phyloP scores from a whole-genome alignment of 2,797 vertebrate genomes.

The Centropyge bicolor region DNA sequence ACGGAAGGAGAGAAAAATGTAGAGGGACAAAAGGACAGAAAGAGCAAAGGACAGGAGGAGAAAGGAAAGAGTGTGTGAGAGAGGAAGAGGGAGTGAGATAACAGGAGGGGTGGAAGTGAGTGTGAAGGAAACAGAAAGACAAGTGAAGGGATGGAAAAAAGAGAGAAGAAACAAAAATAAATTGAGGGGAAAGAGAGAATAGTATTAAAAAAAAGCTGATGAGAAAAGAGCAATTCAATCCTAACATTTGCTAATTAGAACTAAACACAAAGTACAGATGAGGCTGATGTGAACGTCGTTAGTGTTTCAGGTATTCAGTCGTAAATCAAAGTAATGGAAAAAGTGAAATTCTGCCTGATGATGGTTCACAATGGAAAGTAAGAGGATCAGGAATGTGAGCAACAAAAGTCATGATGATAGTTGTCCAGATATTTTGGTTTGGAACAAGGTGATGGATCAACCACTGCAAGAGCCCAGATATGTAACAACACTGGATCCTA shows the following conservation, averaged over 20 bases:
- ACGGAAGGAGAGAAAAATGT: neutral
- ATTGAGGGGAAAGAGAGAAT: too few species aligned
- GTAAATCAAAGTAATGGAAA: too few species aligned
- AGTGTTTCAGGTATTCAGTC: too few species aligned
- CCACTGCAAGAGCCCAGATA: neutral
- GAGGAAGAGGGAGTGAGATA: neutral
- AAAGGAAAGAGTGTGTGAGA: neutral
- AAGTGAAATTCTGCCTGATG: too few species aligned
- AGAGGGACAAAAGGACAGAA: too few species aligned
- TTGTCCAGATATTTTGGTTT: neutral
- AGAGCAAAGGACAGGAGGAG: neutral
- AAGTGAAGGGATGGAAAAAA: neutral
- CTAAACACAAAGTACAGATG: neutral
- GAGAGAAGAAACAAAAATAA: neutral
- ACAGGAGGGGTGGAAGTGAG: neutral
- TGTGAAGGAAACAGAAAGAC: neutral
- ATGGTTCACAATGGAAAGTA: too few species aligned
- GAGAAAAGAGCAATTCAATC: neutral
- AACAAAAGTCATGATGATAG: neutral
- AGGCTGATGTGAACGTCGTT: too few species aligned
- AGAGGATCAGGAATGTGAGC: too few species aligned
- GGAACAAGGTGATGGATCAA: neutral
- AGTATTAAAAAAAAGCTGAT: too few species aligned
- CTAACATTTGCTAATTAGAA: neutral
- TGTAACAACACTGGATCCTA: constrained; percentile 1